Base-by-base conservation (phyloP, 2,113 vertebrate species). In the Neodon shergylaensis region DNA sequence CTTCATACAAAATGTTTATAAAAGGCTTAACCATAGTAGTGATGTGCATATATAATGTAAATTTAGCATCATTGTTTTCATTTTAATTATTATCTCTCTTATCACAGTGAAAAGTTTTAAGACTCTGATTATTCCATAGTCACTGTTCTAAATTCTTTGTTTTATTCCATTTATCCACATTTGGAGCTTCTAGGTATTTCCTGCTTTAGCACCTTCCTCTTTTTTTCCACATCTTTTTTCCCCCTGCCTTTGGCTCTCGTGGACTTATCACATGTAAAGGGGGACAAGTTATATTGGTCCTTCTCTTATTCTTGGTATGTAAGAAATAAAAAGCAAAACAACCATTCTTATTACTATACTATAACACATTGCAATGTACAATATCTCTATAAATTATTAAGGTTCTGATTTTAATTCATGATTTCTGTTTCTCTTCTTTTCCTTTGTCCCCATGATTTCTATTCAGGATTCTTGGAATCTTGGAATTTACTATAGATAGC, bases 301-400 rank as follows among this genome's bases (percentile, higher is more conserved):
- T 77, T 83, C 1, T 82, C 8, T 73, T 93, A 16, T 6, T 82
- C 73, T 86, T 52, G 52, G 82, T 42, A 76, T 77, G n/a, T 73
- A 89, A 83, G 11, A 72, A 87, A 0, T 36, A 44, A 72, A 97
- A 42, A 8, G 42, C 73, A 87, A 90, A 22, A 21, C 13, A 47
- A 70, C 65, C 66, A 87, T 24, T 58, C 22, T 52, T 79, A 83
- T 73, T 92, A 82, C 81, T 96, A 2, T 2, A 79, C 12, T 87
- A 3, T 65, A 92, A 92, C 54, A 94, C 42, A 78, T 89, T 93
- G 42, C 54, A 87, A 74, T 93, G 66, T 81, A 65, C 12, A 68
- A 5, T 82, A 33, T 14, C 22, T 65, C 33, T 87, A 26, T 84
- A 91, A 83, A 85, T 79, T 84, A 65, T 68, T 88, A 31, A 63